Percentiles rank a stretch among this genome's conserved stretches.
Evolutionary conservation across 2,113 vertebrate genomes (phyloP).

Genomic region (Ursus arctos): DNA sequence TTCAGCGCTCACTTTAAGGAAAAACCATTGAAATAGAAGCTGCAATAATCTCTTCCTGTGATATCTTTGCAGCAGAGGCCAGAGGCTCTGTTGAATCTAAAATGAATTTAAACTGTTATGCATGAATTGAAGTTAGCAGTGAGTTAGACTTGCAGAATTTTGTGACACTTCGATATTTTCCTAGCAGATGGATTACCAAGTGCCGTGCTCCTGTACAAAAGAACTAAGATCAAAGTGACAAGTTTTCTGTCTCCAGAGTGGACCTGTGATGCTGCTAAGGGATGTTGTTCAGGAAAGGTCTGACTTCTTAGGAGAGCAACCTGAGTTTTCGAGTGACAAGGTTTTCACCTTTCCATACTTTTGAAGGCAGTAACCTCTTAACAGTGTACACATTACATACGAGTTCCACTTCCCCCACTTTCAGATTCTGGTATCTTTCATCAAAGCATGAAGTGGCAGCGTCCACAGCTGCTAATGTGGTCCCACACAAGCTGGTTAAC

Average conservation of each 20-base stretch:
- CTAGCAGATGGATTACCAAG: slow-evolving; percentile 57
- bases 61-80: slow-evolving; percentile 40
- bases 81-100: slow-evolving; percentile 69
- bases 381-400: not conserved
- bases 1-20: slow-evolving; percentile 64
- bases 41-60: slow-evolving; percentile 48
- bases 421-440: slow-evolving; percentile 47
- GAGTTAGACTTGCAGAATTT: slow-evolving; percentile 65
- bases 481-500: slow-evolving; percentile 50
- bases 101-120: slow-evolving; percentile 69
- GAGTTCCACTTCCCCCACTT: slow-evolving; percentile 21
- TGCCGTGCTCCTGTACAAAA: not conserved
- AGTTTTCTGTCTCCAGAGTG: not conserved
- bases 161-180: slow-evolving; percentile 45
- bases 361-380: slow-evolving; percentile 25
- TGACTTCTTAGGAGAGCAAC: slow-evolving; percentile 19
- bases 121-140: slow-evolving; percentile 69
- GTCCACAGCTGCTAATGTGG: slow-evolving; percentile 30
- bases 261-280: not conserved
- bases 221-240: slow-evolving; percentile 20
- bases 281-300: not conserved
- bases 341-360: not conserved
- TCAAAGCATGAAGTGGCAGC: not conserved
- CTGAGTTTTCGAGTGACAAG: not conserved
- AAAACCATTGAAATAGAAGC: slow-evolving; percentile 72